Percentiles rank a stretch among this genome's conserved stretches.
These are phyloP conservation scores for Characodon lateralis DNA, from an alignment of 2,797 vertebrate genomes.

Conservation along the genomic window DNA sequence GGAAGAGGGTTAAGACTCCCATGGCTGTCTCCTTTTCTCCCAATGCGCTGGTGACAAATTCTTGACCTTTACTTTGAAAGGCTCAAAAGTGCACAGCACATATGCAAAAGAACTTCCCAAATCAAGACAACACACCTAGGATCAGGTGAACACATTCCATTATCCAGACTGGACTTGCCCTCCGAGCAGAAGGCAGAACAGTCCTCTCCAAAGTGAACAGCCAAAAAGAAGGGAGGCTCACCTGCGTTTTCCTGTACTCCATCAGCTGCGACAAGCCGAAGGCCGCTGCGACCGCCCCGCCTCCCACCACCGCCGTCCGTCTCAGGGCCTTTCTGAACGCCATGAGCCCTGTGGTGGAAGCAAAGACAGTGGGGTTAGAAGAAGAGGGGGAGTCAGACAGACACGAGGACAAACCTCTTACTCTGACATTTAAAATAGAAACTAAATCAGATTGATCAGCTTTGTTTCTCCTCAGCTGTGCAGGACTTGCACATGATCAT, in stretches of 20 bases:
- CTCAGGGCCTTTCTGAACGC: constrained; percentile 91
- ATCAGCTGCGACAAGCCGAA: constrained; percentile 90
- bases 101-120: constrained; percentile 2
- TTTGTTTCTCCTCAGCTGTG: too few species aligned
- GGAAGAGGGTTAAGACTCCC: background rate
- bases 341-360: constrained; percentile 78
- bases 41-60: background rate
- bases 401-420: too few species aligned
- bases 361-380: background rate
- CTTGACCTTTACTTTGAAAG: constrained; percentile 21
- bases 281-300: constrained; percentile 85
- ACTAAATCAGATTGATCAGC: background rate
- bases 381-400: background rate
- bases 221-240: constrained; percentile 40
- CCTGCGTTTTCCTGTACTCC: constrained; percentile 88
- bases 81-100: background rate
- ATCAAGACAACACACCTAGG: background rate
- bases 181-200: background rate
- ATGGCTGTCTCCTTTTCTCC: background rate
- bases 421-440: background rate
- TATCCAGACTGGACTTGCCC: constrained; percentile 56
- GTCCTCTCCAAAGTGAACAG: background rate
- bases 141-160: constrained; percentile 62
- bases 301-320: constrained; percentile 86
- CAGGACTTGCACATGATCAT: too few species aligned